Evolutionary conservation across 2,797 vertebrate species (phyloP).

Genomic region (Labroides dimidiatus): DNA sequence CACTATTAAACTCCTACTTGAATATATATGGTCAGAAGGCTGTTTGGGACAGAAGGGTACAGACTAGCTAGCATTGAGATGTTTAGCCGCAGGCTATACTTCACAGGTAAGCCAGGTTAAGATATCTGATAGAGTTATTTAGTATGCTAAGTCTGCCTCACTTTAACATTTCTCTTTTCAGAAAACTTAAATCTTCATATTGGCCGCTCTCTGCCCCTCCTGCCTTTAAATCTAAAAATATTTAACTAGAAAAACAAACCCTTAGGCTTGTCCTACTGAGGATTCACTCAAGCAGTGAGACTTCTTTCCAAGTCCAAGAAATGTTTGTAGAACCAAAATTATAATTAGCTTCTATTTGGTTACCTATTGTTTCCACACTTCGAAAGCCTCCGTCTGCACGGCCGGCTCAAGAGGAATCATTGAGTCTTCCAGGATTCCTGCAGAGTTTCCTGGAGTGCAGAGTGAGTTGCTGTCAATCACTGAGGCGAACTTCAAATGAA

Average conservation of each 20-base stretch:
- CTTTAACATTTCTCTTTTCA: conserved; percentile 12
- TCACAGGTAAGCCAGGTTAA: background rate
- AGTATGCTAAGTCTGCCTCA: background rate
- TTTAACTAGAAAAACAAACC: conserved; percentile 15
- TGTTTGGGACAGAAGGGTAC: too few relatives aligned
- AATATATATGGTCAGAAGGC: too few relatives aligned
- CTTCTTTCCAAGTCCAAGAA: conserved; percentile 33
- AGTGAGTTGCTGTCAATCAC: conserved; percentile 53
- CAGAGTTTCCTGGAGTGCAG: conserved; percentile 13
- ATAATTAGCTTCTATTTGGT: conserved; percentile 54
- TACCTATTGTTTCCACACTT: conserved; percentile 8
- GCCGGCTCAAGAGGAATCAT: conserved; percentile 27
- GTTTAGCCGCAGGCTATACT: too few relatives aligned
- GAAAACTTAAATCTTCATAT: conserved; percentile 3
- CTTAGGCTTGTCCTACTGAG: conserved; percentile 36
- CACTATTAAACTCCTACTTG: too few relatives aligned
- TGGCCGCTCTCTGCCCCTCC: conserved; percentile 9
- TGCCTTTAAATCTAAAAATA: conserved; percentile 24
- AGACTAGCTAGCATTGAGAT: too few relatives aligned
- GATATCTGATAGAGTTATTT: background rate
- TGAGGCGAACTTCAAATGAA: conserved; percentile 43
- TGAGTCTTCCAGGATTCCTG: conserved; percentile 35
- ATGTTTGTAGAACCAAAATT: conserved; percentile 55
- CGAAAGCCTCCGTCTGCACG: conserved; percentile 23
- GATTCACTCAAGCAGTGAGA: conserved; percentile 46